Evolutionary conservation across 2,113 vertebrate genomes (phyloP).

Genomic region (Petromus typicus): DNA sequence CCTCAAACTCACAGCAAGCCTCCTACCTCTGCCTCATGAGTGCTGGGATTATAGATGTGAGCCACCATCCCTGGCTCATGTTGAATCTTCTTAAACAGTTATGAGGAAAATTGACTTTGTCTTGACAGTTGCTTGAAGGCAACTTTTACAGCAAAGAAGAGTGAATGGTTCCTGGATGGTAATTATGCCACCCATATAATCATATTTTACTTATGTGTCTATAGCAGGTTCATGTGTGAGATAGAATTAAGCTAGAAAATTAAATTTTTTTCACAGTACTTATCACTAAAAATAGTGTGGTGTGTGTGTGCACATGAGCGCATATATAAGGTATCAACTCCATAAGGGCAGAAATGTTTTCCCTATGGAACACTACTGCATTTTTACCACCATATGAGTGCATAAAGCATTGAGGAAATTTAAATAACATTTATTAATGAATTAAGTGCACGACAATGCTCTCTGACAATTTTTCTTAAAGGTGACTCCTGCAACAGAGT

Average conservation of each 20-base stretch:
- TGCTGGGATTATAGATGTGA: too few species aligned
- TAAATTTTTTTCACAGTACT: too few species aligned
- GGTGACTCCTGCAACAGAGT: not conserved
- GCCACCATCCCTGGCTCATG: not conserved
- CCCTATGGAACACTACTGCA: too few species aligned
- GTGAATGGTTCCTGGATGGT: conserved; percentile 20
- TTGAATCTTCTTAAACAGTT: not conserved
- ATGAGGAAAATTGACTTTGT: not conserved
- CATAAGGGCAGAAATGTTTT: too few species aligned
- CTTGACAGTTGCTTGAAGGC: not conserved
- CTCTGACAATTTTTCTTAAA: not conserved
- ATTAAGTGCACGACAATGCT: not conserved
- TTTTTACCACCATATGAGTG: not conserved
- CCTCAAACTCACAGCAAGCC: too few species aligned
- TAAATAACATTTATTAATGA: not conserved
- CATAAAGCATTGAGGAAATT: not conserved
- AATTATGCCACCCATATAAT: conserved; percentile 6
- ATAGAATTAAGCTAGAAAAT: conserved; percentile 1
- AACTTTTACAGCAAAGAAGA: conserved; percentile 4
- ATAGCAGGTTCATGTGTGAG: not conserved
- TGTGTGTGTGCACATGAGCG: too few species aligned
- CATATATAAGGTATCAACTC: too few species aligned
- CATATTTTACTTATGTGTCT: not conserved
- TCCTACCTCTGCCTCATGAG: too few species aligned
- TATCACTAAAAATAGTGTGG: too few species aligned